Base-by-base conservation (phyloP, 2,113 vertebrate species). In the Muscicapa adusta region DNA sequence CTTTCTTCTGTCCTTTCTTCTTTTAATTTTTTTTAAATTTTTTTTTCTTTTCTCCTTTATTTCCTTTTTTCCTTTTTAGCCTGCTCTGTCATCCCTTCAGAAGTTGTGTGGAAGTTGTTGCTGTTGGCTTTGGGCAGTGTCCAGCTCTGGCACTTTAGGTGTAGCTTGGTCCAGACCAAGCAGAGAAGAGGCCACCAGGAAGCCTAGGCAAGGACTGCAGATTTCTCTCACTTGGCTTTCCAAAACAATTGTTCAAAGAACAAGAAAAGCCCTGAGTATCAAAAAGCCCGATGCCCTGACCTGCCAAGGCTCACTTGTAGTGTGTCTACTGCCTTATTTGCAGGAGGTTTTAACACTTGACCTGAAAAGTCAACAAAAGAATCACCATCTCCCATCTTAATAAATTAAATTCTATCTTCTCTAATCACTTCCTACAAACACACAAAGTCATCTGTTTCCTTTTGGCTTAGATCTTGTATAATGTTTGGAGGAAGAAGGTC, bases 311-410 rank as follows among this genome's bases (percentile, higher is more conserved):
- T 95, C 67, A 34, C 40, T 51, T 67, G 95, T 45, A 61, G 73
- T 6, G 2, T 85, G 62, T 83, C 96, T 94, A 14, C 95, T 80
- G 91, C 91, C 83, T 82, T 96, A 94, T 97, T 96, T 97, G 96
- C 90, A 84, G 89, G 95, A 95, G 96, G 96, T 93, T 95, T 96
- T 96, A 96, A 97, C 97, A 97, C 94, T 97, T 97, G 97, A 97
- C 96, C 95, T 94, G 93, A 88, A 97, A 96, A 97, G 92, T 96
- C 97, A 97, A 96, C 95, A 96, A 85, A 95, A 86, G 95, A 92
- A 89, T 92, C 93, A 78, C 84, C 78, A 42, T 95, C 95, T 96
- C 96, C 94, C 96, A 94, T 95, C 96, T 91, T 95, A 96, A 96
- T 95, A 97, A 96, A 97, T 97, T 95, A 95, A 94, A 85, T 95